Evolutionary conservation across 1,140 invertebrate species (phyloP).

Genomic region (Drosophila nigrodunni): DNA sequence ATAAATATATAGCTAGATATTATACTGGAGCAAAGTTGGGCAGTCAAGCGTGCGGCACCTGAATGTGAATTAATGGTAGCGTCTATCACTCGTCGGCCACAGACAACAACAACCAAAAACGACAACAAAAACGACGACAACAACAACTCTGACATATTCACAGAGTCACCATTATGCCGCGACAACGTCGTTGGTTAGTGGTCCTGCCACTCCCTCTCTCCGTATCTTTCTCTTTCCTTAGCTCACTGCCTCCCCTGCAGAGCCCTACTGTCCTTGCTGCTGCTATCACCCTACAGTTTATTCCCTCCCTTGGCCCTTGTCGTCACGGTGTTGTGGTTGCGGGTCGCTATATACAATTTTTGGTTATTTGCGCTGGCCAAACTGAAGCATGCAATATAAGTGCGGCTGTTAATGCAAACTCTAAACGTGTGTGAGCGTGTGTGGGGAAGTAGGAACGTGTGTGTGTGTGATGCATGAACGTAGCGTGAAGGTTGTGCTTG

Average conservation of each 20-base stretch:
- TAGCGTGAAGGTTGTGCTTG: background rate
- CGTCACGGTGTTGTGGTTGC: conserved; percentile 76
- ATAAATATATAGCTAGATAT: background rate
- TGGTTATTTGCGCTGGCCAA: conserved; percentile 67
- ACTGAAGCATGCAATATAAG: conserved; percentile 58
- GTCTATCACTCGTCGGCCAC: conserved; percentile 76
- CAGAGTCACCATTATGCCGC: conserved; percentile 46
- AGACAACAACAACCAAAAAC: conserved; percentile 58
- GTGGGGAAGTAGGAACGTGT: background rate
- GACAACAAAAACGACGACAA: background rate
- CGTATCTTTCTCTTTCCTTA: background rate
- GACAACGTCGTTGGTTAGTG: conserved; percentile 24
- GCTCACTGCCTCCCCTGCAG: background rate
- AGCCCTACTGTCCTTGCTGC: conserved; percentile 1
- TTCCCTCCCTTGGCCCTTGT: conserved; percentile 37
- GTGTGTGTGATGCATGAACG: conserved; percentile 3
- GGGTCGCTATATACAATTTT: conserved; percentile 71
- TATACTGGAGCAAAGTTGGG: conserved; percentile 39
- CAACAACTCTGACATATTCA: conserved; percentile 52
- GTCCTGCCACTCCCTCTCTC: conserved; percentile 11
- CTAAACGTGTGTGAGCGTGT: background rate
- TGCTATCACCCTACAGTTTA: conserved; percentile 5
- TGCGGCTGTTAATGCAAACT: conserved; percentile 50
- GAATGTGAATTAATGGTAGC: conserved; percentile 82
- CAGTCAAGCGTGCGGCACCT: conserved; percentile 75